Base-by-base conservation (phyloP, 2,888 invertebrate species). In the Altica lythri region DNA sequence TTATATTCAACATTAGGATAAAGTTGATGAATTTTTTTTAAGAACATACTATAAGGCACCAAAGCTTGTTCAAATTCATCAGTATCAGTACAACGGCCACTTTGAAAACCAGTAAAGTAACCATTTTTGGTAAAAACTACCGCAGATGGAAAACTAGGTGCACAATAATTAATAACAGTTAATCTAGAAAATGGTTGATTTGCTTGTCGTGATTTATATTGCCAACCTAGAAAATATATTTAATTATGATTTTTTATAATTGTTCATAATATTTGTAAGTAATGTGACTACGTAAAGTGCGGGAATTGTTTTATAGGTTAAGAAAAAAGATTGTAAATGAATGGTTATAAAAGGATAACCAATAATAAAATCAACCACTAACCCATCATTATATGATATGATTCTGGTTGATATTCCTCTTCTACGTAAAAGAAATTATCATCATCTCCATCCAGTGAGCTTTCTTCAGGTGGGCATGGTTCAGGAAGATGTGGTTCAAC, bases 51-150 rank as follows among this genome's bases (percentile, higher is more conserved):
- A 16, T 34, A 34, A 4, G 34, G 34, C 16, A 34, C 9, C 2
- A 34, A 6, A 10, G 34, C 4, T 4, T 34, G 14, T 34, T 34
- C 6, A 8, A 34, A 34, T 8, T 8, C 6, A 8, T 34, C 34
- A 10, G 6, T 6, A 16, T 34, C 34, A 4, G 2, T 8, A 9
- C 34, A 34, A 2, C 16, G 2, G 13, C 2, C 34, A 2, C 34
- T 34, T 16, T 34, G 34, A 10, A 34, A 34, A 34, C 34, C 34
- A 10, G 16, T 34, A 16, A 34, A 34, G 34, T 34, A 34, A 6
- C 34, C 34, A 34, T 6, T 16, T 1, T 9, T 14, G 9, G 34
- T 34, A 34, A 34, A 34, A 8, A 34, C 16, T 8, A 34, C 9
- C 2, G 34, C 34, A 1, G 16, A 14, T 2, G 34, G 34, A 34